Evolutionary conservation across 2,888 invertebrate species (phyloP), one percentile per base, ranked within the genome.

Genomic region (Cybosia mesomella): DNA sequence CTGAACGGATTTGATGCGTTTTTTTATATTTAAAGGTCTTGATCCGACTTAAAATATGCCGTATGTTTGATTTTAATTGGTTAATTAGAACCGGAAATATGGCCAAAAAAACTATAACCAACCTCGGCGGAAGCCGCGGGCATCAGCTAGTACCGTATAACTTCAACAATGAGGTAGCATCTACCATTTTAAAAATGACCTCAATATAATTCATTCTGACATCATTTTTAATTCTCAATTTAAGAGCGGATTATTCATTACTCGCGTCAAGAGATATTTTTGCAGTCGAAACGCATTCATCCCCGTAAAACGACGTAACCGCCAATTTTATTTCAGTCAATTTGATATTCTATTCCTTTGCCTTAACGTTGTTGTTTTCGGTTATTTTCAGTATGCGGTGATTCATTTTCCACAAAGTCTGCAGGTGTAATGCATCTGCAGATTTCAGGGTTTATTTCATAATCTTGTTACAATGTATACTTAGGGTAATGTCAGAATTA

Each of bases 341-440:
- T 28, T 32, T 62, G 53, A n/a, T 32, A 13, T 28, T 15, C 49
- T 62, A 49, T 62, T 13, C 21, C 32, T 21, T 9, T 5, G 32
- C 0, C 7, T 49, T 49, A 15, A 15, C n/a, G 13, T n/a, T 21
- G 21, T 32, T 53, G 4, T 10, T 39, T 58, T n/a, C n/a, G n/a
- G n/a, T n/a, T 65, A 65, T 65, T 65, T 65, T 65, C 49, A 53
- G 64, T 10, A 24, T 11, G 8, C 13, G n/a, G 18, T 59, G 58
- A 64, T 21, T 64, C 63, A 64, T 0, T 28, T 1, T 15, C 32
- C 53, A 60, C 54, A 54, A 39, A 28, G 32, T 55, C 28, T 66
- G 60, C 66, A 66, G 66, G 66, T 66, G 66, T 36, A 49, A 58
- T 66, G 54, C 60, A 66, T 66, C 54, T 60, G 57, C 36, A 24